Evolutionary conservation across 1,140 invertebrate genomes (phyloP), one percentile per base, ranked within the genome.

Genomic region (Eumeta japonica): DNA sequence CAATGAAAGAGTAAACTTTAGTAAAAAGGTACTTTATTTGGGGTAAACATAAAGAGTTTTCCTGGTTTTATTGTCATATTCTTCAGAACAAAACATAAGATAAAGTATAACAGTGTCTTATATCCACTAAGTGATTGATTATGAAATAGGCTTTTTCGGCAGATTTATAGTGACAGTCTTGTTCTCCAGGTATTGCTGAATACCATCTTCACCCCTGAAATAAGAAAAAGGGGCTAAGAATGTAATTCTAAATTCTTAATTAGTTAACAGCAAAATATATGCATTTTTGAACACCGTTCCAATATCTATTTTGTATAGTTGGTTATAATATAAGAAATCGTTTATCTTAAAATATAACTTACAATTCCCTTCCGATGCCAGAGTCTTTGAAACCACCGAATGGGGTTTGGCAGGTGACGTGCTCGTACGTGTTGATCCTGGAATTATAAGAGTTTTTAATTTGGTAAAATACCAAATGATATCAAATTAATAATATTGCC

Each of bases 361-460:
- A 71, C 83, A 87, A 59, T 73, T 90, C 87, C 18, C 87, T 75
- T 1, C 88, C 88, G 48, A 83, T 75, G 11, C 89, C 89, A 16
- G 87, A 90, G 62, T 85, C 79, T 55, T 89, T 90, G 76, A 82
- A 90, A 2, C 89, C 89, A 32, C 89, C 88, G 60, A 91, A 91
- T 28, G 89, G 88, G 28, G 82, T 77, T 46, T 85, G 80, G 1
- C 81, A 58, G 15, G 72, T 61, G 9, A 87, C 75, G 11, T 78
- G 75, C 50, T 85, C 81, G 57, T 84, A 90, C 31, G 83, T 84
- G 62, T 91, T 91, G 0, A 91, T 77, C 87, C 87, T 71, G 35
- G 17, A 57, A 54, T 47, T 10, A 40, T 34, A 36, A 40, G 33
- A 27, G 7, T 10, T 37, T 29, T 35, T 15, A 45, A 31, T 45